Evolutionary conservation across 1,140 invertebrate species (phyloP), one percentile per base, ranked within the genome.

Genomic region (Diploscapter pachys): DNA sequence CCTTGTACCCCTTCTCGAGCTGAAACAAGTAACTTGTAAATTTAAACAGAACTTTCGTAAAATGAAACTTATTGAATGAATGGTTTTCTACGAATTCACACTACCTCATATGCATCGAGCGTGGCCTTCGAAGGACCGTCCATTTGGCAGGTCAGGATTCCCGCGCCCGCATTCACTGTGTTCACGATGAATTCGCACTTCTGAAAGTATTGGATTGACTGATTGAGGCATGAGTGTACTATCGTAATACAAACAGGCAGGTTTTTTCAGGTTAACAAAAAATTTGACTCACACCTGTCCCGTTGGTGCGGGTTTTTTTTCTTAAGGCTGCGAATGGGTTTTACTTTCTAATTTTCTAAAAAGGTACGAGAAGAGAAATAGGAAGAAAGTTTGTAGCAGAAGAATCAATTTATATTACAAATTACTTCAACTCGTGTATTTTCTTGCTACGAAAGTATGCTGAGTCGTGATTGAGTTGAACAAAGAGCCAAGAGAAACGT

Each of bases 111-210:
- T 9, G 75, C 75, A 53, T 77, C 75, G 50, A 77, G 62, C 13
- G 78, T 79, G 4, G 72, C 95, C 86, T 96, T 95, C 53, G 93
- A 94, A 0, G 96, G 96, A 3, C 96, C 96, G 86, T 98, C 95
- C 75, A 98, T 92, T 61, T 93, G 95, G 3, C 97, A 93, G 0
- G 92, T 91, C 53, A 98, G 88, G 49, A 93, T 93, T 76, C 95
- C 95, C 55, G 91, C 90, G 67, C 95, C 95, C 51, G 95, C 95
- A 86, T 93, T 95, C 81, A 93, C 93, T 3, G 95, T 98, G 86
- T 96, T 93, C 63, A 98, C 93, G 68, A 96, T 92, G 83, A 98
- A 95, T 83, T 97, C 94, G n/a, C 92, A 92, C 86, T 95, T 95
- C 75, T 91, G 89, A 80, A 13, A 13, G 56, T 59, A 59, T 31